Evolutionary conservation across 1,140 invertebrate species (phyloP).

Genomic region (Pogonomyrmex barbatus): DNA sequence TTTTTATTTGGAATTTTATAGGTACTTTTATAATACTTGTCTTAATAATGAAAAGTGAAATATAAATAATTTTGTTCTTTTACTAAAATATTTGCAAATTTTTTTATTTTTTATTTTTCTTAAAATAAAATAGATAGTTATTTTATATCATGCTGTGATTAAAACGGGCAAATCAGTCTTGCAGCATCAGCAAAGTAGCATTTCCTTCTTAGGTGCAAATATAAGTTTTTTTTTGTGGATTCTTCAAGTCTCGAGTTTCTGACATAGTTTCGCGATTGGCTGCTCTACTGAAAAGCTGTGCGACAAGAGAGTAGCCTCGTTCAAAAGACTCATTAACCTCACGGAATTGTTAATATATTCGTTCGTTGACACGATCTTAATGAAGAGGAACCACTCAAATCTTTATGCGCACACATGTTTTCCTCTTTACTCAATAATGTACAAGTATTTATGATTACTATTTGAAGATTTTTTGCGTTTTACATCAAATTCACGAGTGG

Average conservation of each 20-base stretch:
- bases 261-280: slow-evolving; percentile 56
- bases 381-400: slow-evolving; percentile 71
- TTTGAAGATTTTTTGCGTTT: slow-evolving; percentile 5
- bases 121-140: neutral
- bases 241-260: slow-evolving; percentile 49
- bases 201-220: neutral
- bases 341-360: slow-evolving; percentile 78
- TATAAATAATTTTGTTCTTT: neutral
- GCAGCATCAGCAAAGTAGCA: neutral
- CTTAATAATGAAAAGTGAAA: neutral
- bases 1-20: neutral
- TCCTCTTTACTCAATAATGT: neutral
- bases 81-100: neutral
- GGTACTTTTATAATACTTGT: neutral
- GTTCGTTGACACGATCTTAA: slow-evolving; percentile 69
- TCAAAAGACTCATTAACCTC: slow-evolving; percentile 79
- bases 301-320: slow-evolving; percentile 58
- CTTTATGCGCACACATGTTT: slow-evolving; percentile 75
- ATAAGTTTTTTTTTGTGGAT: slow-evolving; percentile 49
- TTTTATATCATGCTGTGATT: neutral
- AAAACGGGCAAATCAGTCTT: slow-evolving; percentile 26
- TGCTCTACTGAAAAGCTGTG: slow-evolving; percentile 25
- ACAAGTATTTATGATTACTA: neutral
- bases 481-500: neutral
- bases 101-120: neutral